Evolutionary conservation across 1,140 invertebrate genomes (phyloP), one percentile per base, ranked within the genome.

Genomic region (Eupristina koningsbergeri): DNA sequence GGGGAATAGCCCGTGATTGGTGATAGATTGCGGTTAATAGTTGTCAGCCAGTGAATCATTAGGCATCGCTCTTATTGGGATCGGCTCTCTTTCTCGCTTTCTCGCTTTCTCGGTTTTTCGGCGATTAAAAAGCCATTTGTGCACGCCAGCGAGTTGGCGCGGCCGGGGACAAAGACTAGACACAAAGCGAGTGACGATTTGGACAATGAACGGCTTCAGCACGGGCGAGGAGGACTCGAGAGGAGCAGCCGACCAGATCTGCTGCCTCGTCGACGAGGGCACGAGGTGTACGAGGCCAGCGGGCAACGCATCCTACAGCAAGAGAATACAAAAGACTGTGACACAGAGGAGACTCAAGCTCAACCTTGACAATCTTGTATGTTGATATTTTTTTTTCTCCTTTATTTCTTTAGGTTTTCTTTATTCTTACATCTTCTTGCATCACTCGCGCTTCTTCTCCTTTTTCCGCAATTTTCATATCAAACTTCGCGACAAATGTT

Each of bases 261-360:
- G 98, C 93, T 99, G 98, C 93, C 94, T 99, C 81, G 94, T 98
- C 86, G 98, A 99, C 92, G 97, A 98, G 88, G 95, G 95, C 85
- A 95, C 96, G 81, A 93, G 97, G 81, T 99, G 98, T 93, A 94
- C 94, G 84, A 94, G 96, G 88, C 94, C 95, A 71, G 97, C 98
- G 86, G 98, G 98, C 75, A 99, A 99, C 93, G 98, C 98, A 84
- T 97, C 97, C 63, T 99, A 99, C 92, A 98, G 97, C 92, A 99
- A 99, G 91, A 94, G 98, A 86, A 98, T 99, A 88, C 97, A 99
- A 92, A 98, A 98, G 91, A 98, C 96, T 83, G 97, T 98, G n/a
- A 96, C 96, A 76, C 97, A 98, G 89, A 94, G 97, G 86, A 96
- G 97, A 89, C 94, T 99, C 1, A 97, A 97, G 90, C 94, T 99